A percentile compares a stretch with the other conserved stretches of the same genome.
phyloP scores from a whole-genome alignment of 1,140 invertebrate species.

The Pachyrhynchus sulphureomaculatus region DNA sequence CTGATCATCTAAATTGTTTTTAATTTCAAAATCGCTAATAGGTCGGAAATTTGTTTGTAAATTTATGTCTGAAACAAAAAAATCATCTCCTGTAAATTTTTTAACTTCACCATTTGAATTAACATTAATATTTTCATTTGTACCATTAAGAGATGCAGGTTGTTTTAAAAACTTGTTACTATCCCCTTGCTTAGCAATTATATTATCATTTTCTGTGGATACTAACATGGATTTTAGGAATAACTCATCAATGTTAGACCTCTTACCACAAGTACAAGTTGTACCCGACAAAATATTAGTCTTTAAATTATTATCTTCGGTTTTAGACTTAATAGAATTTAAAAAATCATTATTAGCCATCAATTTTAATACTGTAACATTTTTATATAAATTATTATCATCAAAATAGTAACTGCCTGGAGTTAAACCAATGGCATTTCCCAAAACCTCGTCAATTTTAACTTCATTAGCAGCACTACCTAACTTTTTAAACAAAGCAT shows the following conservation, averaged over 20 bases:
- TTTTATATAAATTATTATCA: conserved; percentile 45
- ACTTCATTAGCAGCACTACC: conserved; percentile 36
- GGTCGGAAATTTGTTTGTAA: too few species aligned
- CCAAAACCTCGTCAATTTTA: conserved; percentile 38
- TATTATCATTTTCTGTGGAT: not conserved
- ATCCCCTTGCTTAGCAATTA: conserved; percentile 9
- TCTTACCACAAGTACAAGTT: conserved; percentile 16
- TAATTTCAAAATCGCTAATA: too few species aligned
- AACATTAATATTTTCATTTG: not conserved
- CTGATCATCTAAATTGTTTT: too few species aligned
- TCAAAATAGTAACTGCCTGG: conserved; percentile 45
- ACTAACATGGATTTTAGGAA: not conserved
- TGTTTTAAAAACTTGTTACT: conserved; percentile 1
- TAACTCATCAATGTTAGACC: conserved; percentile 6
- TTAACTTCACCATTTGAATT: too few species aligned
- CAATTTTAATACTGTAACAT: conserved; percentile 39
- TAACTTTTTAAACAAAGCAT: conserved; percentile 43
- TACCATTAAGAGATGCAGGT: not conserved
- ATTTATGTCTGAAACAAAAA: too few species aligned
- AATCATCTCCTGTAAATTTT: too few species aligned
- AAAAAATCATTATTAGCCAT: conserved; percentile 39
- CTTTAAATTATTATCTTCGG: conserved; percentile 3
- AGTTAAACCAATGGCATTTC: conserved; percentile 37
- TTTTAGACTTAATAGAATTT: conserved; percentile 25
- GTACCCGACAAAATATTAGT: not conserved